Evolutionary conservation across 2,113 vertebrate species (phyloP), one percentile per base, ranked within the genome.

Genomic region (Barnardius zonarius): DNA sequence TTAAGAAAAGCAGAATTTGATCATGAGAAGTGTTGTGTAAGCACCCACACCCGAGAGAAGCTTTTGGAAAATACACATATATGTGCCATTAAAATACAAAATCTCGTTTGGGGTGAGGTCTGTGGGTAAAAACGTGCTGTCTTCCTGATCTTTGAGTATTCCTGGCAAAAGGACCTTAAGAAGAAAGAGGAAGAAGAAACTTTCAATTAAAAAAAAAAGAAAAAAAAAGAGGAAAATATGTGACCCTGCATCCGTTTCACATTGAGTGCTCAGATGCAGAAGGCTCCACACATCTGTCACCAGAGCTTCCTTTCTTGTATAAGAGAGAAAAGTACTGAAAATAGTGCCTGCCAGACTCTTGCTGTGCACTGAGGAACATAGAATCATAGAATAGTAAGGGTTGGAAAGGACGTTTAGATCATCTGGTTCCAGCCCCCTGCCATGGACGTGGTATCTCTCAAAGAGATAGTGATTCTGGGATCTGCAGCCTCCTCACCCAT

Each of bases 401-500:
- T 35, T 59, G 57, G 9, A 59, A 35, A 35, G 57, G 57, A 59
- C 6, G 1, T 35, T 59, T 24, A 35, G 33, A 15, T 16, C 22
- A 59, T 59, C 22, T 35, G 15, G 33, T 24, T 59, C 33, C 33
- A 59, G 14, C 22, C 20, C 22, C 57, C 22, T 59, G 57, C 33
- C 22, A 14, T 18, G 44, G 24, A 63, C 6, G 1, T 46, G 55
- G 35, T 37, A 27, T n/a, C 41, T 66, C 51, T 86, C 49, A 59
- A 24, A 30, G 9, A 69, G 24, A 13, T 0, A 0, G 7, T 10
- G n/a, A 48, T 25, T 17, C 6, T 6, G 46, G 30, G 31, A n/a
- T n/a, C 43, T 41, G 15, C 5, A 12, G 28, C 35, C 69, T 82
- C 35, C 1, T 2, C 0, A 0, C 22, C 28, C 28, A 4, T n/a